A percentile compares a stretch with the other conserved stretches of the same genome.
Evolutionary conservation across 2,888 invertebrate genomes (phyloP).

Genomic region (Acleris cristana): DNA sequence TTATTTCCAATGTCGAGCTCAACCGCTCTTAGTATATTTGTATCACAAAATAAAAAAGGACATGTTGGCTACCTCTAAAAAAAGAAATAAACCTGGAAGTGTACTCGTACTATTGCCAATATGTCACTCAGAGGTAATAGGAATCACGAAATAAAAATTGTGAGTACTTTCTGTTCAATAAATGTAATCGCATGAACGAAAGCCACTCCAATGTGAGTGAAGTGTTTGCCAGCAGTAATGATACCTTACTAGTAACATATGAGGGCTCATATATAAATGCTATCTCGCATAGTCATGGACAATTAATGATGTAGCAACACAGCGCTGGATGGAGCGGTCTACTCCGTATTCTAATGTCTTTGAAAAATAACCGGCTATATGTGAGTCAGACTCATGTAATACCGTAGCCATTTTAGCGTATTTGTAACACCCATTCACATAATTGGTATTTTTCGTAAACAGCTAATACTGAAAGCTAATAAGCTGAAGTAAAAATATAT

Average conservation of each 20-base stretch:
- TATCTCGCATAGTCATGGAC: conserved; percentile 35
- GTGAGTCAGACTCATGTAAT: neutral
- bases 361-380: neutral
- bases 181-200: neutral
- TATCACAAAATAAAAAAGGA: too few species aligned
- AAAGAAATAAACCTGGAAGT: too few species aligned
- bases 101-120: too few species aligned
- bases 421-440: too few species aligned
- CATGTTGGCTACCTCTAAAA: too few species aligned
- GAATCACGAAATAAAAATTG: too few species aligned
- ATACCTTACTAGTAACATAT: conserved; percentile 23
- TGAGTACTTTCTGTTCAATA: neutral
- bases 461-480: too few species aligned
- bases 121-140: too few species aligned
- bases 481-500: too few species aligned
- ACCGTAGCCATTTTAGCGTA: neutral
- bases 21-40: too few species aligned
- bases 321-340: conserved; percentile 12
- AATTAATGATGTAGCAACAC: conserved; percentile 34
- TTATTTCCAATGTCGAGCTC: too few species aligned
- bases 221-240: conserved; percentile 9
- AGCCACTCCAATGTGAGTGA: conserved; percentile 5
- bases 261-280: conserved; percentile 34
- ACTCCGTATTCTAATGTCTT: conserved; percentile 11
- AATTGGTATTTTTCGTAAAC: too few species aligned